Base-by-base conservation (phyloP, 2,113 vertebrate genomes). In the Acrocephalus arundinaceus region DNA sequence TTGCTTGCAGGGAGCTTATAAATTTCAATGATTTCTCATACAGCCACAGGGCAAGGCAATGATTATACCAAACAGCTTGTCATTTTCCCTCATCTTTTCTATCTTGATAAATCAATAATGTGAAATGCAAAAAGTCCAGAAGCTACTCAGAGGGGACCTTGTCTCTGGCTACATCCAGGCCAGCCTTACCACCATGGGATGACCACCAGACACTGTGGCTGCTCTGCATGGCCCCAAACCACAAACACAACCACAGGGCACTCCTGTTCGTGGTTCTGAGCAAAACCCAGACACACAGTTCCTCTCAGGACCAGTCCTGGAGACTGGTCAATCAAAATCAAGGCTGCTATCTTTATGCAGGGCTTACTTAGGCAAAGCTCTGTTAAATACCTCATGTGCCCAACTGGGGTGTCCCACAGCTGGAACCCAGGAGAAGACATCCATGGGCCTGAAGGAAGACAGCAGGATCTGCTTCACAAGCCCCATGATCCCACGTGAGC, bases 201-300 rank as follows among this genome's bases (percentile, higher is more conserved):
- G 51, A 57, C 22, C 25, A 22, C 2, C 30, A 35, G 2, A 54
- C 13, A 0, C 0, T 1, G 1, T 0, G 1, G 33, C 35, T 45
- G 39, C n/a, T 67, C 85, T 59, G 48, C 59, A 74, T 65, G 84
- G 59, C 30, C 46, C 24, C 17, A 39, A 8, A 12, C 28, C 37
- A 15, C 65, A 63, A 41, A 62, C 14, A 39, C 30, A 31, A 62
- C 14, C 43, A 11, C 0, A 0, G 21, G 45, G 24, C 1, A 2
- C 11, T 72, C 43, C 24, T 11, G 7, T 8, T 41, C 8, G 0
- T 13, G 22, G 17, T 11, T 70, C 76, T 65, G 77, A 59, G 81
- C 57, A 75, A 67, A 65, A 27, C 25, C 22, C 49, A 37, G 13
- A 5, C 39, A 51, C 4, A 15, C 3, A 45, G 54, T 3, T 73